Conservation (phyloP, 2,888 invertebrate genomes). For the Boloria euphrosyne region DNA sequence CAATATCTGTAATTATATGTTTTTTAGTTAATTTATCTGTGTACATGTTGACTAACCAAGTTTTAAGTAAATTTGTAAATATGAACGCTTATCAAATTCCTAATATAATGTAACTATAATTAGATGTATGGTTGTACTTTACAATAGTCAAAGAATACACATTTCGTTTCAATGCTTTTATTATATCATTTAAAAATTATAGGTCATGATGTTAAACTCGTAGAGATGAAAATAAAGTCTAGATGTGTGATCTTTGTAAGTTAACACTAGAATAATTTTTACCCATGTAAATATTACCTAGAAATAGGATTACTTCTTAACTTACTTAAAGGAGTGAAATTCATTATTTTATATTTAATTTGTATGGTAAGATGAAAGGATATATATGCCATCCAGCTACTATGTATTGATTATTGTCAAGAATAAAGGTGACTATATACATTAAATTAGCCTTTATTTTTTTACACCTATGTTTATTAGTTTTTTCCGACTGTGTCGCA, state of each 20-base stretch:
- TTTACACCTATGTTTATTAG: too few relatives aligned
- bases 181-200: constrained; percentile 6
- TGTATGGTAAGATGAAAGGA: constrained; percentile 38
- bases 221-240: constrained; percentile 12
- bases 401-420: constrained; percentile 48
- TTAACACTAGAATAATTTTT: constrained; percentile 37
- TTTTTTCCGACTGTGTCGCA: too few relatives aligned
- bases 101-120: constrained; percentile 22
- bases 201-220: constrained; percentile 21
- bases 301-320: constrained; percentile 35
- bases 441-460: constrained; percentile 15
- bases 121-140: constrained; percentile 15
- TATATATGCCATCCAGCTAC: constrained; percentile 51
- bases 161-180: constrained; percentile 12
- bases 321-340: constrained; percentile 31
- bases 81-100: constrained; percentile 28
- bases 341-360: constrained; percentile 37
- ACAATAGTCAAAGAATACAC: constrained; percentile 7
- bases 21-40: constrained; percentile 5
- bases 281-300: constrained; percentile 42
- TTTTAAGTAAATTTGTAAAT: constrained; percentile 24
- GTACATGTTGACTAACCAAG: constrained; percentile 15
- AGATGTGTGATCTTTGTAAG: constrained; percentile 33
- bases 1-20: not conserved
- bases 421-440: constrained; percentile 56